A percentile compares a stretch with the other conserved stretches of the same genome.
Evolutionary conservation across 2,888 invertebrate genomes (phyloP).

Genomic region (Lasioglossum lativentre): DNA sequence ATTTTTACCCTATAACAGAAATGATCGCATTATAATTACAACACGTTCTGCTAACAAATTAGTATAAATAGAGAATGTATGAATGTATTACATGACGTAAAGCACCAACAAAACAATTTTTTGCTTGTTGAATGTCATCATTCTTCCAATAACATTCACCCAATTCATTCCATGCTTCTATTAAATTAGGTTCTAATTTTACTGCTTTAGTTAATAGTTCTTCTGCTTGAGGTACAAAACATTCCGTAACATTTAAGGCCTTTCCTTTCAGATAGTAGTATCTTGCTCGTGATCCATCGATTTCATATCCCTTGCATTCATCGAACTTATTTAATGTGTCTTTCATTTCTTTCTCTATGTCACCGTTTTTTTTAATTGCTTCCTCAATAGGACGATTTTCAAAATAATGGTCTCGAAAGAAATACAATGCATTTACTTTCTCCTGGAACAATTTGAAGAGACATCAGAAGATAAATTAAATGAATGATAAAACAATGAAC

Average conservation of each 20-base stretch:
- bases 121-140: conserved; percentile 91
- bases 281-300: conserved; percentile 85
- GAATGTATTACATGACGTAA: conserved; percentile 87
- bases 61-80: neutral
- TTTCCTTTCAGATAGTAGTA: conserved; percentile 91
- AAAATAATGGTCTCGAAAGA: conserved; percentile 92
- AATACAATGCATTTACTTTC: conserved; percentile 88
- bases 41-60: neutral
- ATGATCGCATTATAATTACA: neutral
- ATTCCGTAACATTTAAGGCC: conserved; percentile 90
- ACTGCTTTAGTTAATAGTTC: conserved; percentile 93
- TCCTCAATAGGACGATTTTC: conserved; percentile 90
- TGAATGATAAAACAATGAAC: neutral
- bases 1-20: conserved; percentile 87
- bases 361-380: conserved; percentile 88
- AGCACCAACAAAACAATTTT: conserved; percentile 93
- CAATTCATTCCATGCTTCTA: conserved; percentile 95
- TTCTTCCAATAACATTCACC: conserved; percentile 96
- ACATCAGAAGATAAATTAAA: neutral
- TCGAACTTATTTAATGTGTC: conserved; percentile 88
- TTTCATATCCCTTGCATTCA: conserved; percentile 87
- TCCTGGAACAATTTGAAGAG: conserved; percentile 85
- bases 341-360: conserved; percentile 88
- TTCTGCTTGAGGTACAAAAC: conserved; percentile 89
- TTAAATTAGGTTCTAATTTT: conserved; percentile 92